phyloP scores from a whole-genome alignment of 2,888 invertebrate genomes.

The Deroplatys truncata region DNA sequence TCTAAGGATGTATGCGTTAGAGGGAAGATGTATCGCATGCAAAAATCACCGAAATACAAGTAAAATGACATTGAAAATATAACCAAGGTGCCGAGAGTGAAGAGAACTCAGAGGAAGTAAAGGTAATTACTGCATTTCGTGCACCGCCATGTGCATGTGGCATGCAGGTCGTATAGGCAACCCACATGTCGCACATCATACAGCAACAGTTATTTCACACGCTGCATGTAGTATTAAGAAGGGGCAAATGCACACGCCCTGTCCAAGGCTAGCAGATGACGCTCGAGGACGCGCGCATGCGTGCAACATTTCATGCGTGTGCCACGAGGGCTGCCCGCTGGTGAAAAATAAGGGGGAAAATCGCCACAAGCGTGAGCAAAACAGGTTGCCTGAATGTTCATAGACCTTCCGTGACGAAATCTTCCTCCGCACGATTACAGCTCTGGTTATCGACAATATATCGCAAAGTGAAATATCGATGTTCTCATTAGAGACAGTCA shows the following conservation, averaged over 20 bases:
- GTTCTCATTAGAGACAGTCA: too few relatives aligned
- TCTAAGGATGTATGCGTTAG: too few relatives aligned
- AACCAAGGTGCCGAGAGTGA: background rate
- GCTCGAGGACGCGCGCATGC: background rate
- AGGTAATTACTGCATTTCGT: background rate
- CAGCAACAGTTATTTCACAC: background rate
- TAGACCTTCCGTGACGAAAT: background rate
- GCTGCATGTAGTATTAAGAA: background rate
- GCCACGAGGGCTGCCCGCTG: background rate
- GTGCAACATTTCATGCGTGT: background rate
- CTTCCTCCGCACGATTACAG: too few relatives aligned
- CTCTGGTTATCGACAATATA: too few relatives aligned
- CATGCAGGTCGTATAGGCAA: background rate
- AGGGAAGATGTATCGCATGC: too few relatives aligned
- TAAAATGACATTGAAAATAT: background rate
- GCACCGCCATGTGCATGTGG: background rate
- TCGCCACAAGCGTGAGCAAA: background rate
- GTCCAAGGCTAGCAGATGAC: background rate
- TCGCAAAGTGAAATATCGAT: too few relatives aligned
- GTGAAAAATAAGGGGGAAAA: background rate
- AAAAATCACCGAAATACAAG: background rate
- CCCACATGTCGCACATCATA: background rate
- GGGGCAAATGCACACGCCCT: background rate
- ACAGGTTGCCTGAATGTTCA: background rate
- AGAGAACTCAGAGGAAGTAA: background rate